phyloP scores from a whole-genome alignment of 2,113 vertebrate species.

The Marmota flaviventris region DNA sequence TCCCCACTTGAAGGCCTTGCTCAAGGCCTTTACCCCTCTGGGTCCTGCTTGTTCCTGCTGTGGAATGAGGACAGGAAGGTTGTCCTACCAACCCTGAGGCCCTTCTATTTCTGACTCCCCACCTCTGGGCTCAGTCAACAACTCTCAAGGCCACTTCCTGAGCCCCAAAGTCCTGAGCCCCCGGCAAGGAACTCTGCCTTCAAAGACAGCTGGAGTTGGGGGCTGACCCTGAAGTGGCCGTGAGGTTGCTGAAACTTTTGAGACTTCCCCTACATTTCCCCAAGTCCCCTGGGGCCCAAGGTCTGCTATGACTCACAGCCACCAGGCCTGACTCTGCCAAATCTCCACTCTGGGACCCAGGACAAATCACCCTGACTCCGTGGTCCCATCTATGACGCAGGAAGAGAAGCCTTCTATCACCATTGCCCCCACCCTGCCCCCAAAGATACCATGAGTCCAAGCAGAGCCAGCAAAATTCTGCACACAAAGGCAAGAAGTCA shows the following conservation, averaged over 20 bases:
- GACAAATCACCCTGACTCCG: not conserved
- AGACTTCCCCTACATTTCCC: not conserved
- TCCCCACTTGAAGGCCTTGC: not conserved
- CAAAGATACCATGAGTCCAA: not conserved
- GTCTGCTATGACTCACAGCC: not conserved
- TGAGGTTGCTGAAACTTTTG: accelerated
- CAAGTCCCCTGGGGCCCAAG: not conserved
- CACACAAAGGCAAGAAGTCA: not conserved
- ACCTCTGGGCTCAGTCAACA: not conserved
- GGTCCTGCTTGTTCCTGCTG: not conserved
- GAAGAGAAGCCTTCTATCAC: not conserved
- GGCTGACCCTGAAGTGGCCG: not conserved
- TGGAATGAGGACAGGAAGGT: not conserved
- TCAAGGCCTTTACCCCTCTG: not conserved
- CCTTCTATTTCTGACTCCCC: not conserved
- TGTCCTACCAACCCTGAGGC: too few relatives aligned
- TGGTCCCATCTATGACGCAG: not conserved
- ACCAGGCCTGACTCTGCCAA: not conserved
- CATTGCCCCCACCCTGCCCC: accelerated
- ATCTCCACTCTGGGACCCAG: not conserved
- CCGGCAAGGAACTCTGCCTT: not conserved
- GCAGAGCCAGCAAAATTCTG: not conserved
- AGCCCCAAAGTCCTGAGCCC: not conserved
- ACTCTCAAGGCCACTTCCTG: not conserved
- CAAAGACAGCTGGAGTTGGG: not conserved